Conservation (phyloP, 1,140 invertebrate genomes). For the Macrotrachela quadricornifera region DNA sequence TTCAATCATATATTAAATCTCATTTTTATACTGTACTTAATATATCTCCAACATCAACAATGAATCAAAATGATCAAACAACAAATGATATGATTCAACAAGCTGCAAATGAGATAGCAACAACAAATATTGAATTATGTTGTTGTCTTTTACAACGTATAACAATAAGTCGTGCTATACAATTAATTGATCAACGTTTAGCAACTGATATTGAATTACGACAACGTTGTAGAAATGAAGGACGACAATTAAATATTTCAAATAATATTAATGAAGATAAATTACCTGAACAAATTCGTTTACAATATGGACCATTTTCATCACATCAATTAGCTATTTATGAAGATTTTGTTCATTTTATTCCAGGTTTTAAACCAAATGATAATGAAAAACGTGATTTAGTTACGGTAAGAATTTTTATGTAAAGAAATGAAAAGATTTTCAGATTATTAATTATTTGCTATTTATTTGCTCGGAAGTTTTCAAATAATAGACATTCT, state of each 20-base stretch:
- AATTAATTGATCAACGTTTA: constrained; percentile 77
- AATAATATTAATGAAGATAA: constrained; percentile 5
- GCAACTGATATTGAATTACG: constrained; percentile 25
- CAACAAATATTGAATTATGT: constrained; percentile 84
- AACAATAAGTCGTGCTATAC: constrained; percentile 81
- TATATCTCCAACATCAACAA: too few relatives aligned
- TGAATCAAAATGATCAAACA: background rate
- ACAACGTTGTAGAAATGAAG: background rate
- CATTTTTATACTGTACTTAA: too few relatives aligned
- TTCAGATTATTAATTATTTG: too few relatives aligned
- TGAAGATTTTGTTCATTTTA: constrained; percentile 83
- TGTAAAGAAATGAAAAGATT: too few relatives aligned
- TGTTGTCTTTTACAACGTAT: constrained; percentile 95
- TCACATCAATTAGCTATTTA: constrained; percentile 73
- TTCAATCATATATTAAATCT: too few relatives aligned
- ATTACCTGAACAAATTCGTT: constrained; percentile 3
- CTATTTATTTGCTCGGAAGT: too few relatives aligned
- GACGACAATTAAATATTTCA: background rate
- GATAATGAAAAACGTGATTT: constrained; percentile 24
- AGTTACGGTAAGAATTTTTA: too few relatives aligned
- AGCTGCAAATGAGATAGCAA: constrained; percentile 52
- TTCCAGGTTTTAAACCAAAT: constrained; percentile 73
- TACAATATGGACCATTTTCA: constrained; percentile 50
- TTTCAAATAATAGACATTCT: too few relatives aligned
- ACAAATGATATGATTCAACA: constrained; percentile 5